Percentiles rank a stretch among this genome's conserved stretches.
phyloP scores from a whole-genome alignment of 2,113 vertebrate genomes.

The Daubentonia madagascariensis region DNA sequence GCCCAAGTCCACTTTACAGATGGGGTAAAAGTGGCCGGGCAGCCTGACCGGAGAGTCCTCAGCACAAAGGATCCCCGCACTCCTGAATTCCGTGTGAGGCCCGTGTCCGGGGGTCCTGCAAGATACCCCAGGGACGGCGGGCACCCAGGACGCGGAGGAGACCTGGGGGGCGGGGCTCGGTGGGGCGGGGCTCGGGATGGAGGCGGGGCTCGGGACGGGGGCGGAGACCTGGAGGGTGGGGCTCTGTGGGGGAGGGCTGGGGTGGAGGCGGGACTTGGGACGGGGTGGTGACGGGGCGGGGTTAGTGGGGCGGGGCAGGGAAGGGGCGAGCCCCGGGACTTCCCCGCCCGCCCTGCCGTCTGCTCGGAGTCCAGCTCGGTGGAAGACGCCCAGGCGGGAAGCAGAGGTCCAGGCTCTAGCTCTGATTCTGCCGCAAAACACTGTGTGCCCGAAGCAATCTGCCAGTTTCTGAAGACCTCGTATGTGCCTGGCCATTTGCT shows the following conservation, averaged over 20 bases:
- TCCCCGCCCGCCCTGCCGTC: background rate
- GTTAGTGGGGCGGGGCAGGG: background rate
- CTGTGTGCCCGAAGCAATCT: too few relatives aligned
- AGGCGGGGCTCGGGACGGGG: background rate
- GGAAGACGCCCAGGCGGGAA: background rate
- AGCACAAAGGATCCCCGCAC: background rate
- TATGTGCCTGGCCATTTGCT: background rate
- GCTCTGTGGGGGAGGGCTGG: too few relatives aligned
- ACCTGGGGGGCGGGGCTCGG: too few relatives aligned
- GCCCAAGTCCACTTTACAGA: background rate
- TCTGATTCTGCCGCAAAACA: background rate
- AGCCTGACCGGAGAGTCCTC: background rate
- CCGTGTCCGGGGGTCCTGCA: too few relatives aligned
- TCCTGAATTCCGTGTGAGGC: background rate
- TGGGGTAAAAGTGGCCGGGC: background rate
- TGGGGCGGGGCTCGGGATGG: too few relatives aligned
- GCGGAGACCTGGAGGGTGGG: fast-evolving
- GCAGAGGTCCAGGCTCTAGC: background rate
- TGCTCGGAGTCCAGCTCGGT: fast-evolving
- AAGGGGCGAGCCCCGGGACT: background rate
- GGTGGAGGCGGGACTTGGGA: too few relatives aligned
- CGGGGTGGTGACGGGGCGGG: too few relatives aligned
- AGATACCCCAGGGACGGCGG: too few relatives aligned
- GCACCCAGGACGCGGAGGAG: background rate
- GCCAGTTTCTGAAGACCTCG: fast-evolving